These are phyloP conservation scores for Lepisosteus oculatus DNA, from an alignment of 2,113 vertebrate species.

Conservation along the genomic window DNA sequence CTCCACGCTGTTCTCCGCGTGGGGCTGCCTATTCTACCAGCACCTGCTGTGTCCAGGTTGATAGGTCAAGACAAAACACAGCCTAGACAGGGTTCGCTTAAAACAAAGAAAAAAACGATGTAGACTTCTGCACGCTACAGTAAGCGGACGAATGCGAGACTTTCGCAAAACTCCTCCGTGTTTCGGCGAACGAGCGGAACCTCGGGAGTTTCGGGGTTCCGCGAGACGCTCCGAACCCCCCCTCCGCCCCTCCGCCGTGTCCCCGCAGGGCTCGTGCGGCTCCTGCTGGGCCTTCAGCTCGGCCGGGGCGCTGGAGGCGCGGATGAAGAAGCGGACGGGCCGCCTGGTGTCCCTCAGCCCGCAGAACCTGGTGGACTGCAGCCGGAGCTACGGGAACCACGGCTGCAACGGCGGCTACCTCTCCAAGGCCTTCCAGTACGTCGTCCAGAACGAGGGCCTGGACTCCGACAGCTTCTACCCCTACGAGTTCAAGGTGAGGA, in stretches of 20 bases:
- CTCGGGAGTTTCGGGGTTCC: not conserved
- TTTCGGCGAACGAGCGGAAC: not conserved
- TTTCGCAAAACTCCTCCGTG: not conserved
- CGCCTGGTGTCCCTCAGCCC: conserved; percentile 72
- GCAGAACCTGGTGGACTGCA: conserved; percentile 88
- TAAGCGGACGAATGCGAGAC: not conserved
- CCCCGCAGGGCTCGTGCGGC: conserved; percentile 68
- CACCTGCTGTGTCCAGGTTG: no score
- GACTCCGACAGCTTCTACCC: conserved; percentile 78
- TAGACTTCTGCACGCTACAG: not conserved
- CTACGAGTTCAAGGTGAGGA: conserved; percentile 71
- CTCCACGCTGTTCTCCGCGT: no score
- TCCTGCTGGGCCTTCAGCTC: conserved; percentile 89
- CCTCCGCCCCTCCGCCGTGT: not conserved
- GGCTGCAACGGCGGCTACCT: conserved; percentile 79
- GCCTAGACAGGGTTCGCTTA: not conserved
- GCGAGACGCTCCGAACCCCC: no score
- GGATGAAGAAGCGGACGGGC: conserved; percentile 70
- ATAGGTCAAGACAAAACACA: no score
- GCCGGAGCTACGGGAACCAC: conserved; percentile 59
- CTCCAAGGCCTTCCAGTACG: conserved; percentile 67
- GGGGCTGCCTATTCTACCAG: no score
- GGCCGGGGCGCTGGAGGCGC: conserved; percentile 78
- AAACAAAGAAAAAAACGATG: not conserved
- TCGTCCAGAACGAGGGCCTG: conserved; percentile 75